Evolutionary conservation across 2,797 vertebrate genomes (phyloP), one percentile per base, ranked within the genome.

Genomic region (Myioborus miniatus): DNA sequence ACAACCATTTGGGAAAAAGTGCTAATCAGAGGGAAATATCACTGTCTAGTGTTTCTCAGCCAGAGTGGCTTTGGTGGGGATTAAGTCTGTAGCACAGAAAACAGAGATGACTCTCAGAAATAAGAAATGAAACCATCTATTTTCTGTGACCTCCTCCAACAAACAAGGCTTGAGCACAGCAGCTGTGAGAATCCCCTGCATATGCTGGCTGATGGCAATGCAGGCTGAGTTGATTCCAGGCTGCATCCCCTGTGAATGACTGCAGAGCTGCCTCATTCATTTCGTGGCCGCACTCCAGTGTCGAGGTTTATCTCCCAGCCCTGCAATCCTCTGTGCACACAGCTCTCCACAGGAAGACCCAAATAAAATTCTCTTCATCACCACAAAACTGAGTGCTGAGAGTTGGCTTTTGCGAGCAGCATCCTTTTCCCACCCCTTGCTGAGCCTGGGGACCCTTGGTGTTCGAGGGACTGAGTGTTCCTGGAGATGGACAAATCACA

Each of bases 171-270:
- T 15, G 69, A 94, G 80, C 76, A 39, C 62, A 88, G 93, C 94
- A 91, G 95, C 94, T 96, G 93, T 43, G 88, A 93, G 93, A 90
- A 94, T 92, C 83, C 90, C 90, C 78, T 68, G 81, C 93, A 92
- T 62, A 83, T 93, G 93, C 75, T 79, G 90, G 70, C 34, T 90
- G 92, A 60, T 71, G 92, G 91, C 34, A 34, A 67, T 36, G n/a
- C 96, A 84, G 83, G 59, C 52, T n/a, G 91, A 76, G 89, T 82
- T 43, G 81, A 92, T 95, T 94, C 94, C 79, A 64, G 91, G 75
- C 79, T 3, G 3, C n/a, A 29, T 94, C 94, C 94, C 94, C 34
- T 34, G 89, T 32, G 93, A 89, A 46, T 23, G 68, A 23, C 68
- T 85, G 89, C 80, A 93, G 70, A 92, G 87, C 91, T 89, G 91